Evolutionary conservation across 2,888 invertebrate species (phyloP).

Genomic region (Augochlorella aurata): DNA sequence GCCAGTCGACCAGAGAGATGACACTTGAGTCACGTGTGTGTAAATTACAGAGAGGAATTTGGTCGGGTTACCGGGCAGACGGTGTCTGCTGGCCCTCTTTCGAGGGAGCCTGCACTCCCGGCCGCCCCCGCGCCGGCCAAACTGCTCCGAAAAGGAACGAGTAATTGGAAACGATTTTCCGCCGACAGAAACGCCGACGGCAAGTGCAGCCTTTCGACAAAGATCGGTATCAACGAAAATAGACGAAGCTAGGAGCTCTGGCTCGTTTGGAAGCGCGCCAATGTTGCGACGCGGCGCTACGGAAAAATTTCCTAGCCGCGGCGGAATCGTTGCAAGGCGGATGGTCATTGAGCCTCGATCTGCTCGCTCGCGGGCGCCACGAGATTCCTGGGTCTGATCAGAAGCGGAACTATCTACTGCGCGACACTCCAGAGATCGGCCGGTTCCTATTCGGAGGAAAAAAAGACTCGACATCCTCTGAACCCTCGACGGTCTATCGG

Average conservation of each 20-base stretch:
- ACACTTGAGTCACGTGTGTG: slow-evolving; percentile 59
- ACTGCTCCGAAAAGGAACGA: slow-evolving; percentile 2
- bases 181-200: slow-evolving; percentile 17
- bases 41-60: slow-evolving; percentile 51
- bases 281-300: slow-evolving; percentile 61
- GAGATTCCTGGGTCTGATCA: slow-evolving; percentile 20
- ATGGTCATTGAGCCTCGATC: slow-evolving; percentile 7
- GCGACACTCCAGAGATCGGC: not conserved
- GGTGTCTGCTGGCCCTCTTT: slow-evolving; percentile 15
- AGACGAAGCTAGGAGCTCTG: slow-evolving; percentile 67
- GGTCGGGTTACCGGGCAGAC: slow-evolving; percentile 35
- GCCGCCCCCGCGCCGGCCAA: not conserved
- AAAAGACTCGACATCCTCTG: not conserved
- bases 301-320: slow-evolving; percentile 57
- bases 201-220: slow-evolving; percentile 55
- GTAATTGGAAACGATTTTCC: slow-evolving; percentile 17
- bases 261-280: slow-evolving; percentile 69
- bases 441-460: not conserved
- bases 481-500: not conserved
- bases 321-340: slow-evolving; percentile 16
- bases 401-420: slow-evolving; percentile 31
- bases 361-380: not conserved
- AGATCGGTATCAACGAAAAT: slow-evolving; percentile 74
- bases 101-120: not conserved
- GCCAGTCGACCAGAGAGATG: slow-evolving; percentile 11